Conservation (phyloP, 2,797 vertebrate genomes). For the Micropoecilia bifurca region DNA sequence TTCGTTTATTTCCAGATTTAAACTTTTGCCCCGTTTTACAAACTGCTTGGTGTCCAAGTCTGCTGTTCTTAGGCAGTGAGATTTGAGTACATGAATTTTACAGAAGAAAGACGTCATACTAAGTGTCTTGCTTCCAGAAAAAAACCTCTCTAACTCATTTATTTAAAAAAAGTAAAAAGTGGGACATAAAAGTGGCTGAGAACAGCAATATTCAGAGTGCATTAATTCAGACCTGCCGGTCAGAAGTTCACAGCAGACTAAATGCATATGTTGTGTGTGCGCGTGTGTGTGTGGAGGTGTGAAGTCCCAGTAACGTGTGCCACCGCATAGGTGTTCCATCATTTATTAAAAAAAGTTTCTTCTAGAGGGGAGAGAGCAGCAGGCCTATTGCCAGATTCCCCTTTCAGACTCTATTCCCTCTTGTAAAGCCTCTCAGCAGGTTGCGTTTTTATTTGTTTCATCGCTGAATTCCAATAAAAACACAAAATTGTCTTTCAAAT, state of each 20-base stretch:
- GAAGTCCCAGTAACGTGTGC: constrained; percentile 42
- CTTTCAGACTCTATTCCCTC: constrained; percentile 47
- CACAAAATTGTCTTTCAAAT: constrained; percentile 14
- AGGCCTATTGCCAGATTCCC: constrained; percentile 25
- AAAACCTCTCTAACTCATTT: constrained; percentile 17
- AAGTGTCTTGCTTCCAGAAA: neutral
- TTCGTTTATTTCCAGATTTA: neutral
- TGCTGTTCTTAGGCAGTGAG: neutral
- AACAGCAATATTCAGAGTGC: constrained; percentile 62
- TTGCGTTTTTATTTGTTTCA: constrained; percentile 22
- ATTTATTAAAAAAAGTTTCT: constrained; percentile 72
- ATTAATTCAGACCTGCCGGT: constrained; percentile 58
- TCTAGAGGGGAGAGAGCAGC: constrained; percentile 28
- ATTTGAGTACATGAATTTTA: constrained; percentile 7
- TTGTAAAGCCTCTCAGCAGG: constrained; percentile 35
- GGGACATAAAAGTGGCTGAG: constrained; percentile 51
- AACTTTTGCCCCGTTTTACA: constrained; percentile 33
- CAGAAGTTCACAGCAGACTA: constrained; percentile 41
- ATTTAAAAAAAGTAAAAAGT: constrained; percentile 25
- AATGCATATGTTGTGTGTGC: constrained; percentile 36
- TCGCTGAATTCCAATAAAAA: constrained; percentile 13
- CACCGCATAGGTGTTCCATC: constrained; percentile 56
- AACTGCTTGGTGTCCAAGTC: neutral
- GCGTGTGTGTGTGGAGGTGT: constrained; percentile 11
- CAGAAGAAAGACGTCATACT: constrained; percentile 15